phyloP scores from a whole-genome alignment of 2,113 vertebrate species.

The Grallaria varia region DNA sequence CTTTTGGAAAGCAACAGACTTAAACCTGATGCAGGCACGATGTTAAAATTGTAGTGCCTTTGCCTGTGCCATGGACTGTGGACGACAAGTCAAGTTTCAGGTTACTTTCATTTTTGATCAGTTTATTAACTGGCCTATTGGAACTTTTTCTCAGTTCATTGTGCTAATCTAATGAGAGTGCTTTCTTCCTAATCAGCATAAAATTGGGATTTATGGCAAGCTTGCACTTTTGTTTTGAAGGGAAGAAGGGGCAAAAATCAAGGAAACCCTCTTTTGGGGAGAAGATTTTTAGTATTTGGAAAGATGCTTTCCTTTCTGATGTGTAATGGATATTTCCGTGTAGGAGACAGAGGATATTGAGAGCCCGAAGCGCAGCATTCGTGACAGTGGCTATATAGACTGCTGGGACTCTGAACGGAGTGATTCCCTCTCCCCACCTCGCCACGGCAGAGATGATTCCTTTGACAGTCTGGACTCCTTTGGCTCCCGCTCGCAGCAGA shows the following conservation, averaged over 20 bases:
- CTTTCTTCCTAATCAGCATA: not conserved
- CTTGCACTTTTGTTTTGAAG: not conserved
- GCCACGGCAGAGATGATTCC: conserved; percentile 92
- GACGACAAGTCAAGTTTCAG: conserved; percentile 64
- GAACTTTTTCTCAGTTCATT: not conserved
- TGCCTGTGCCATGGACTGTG: conserved; percentile 57
- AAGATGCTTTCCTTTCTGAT: not conserved
- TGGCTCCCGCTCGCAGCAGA: conserved; percentile 93
- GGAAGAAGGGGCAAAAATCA: not conserved
- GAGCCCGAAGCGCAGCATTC: conserved; percentile 89
- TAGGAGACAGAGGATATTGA: conserved; percentile 91
- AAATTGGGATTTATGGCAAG: not conserved
- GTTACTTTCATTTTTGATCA: conserved; percentile 31
- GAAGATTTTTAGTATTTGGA: not conserved
- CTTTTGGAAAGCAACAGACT: not conserved
- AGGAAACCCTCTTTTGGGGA: not conserved
- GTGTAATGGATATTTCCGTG: not conserved
- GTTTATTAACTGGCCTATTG: not conserved
- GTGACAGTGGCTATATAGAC: conserved; percentile 97
- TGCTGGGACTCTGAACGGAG: conserved; percentile 98
- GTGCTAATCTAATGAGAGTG: not conserved
- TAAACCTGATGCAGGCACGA: conserved; percentile 26
- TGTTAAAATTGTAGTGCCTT: conserved; percentile 25
- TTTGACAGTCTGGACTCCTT: conserved; percentile 99
- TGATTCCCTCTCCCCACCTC: conserved; percentile 92